A percentile compares a stretch with the other conserved stretches of the same genome.
phyloP scores from a whole-genome alignment of 2,888 invertebrate species.

The Caenorhabditis doughertyi region DNA sequence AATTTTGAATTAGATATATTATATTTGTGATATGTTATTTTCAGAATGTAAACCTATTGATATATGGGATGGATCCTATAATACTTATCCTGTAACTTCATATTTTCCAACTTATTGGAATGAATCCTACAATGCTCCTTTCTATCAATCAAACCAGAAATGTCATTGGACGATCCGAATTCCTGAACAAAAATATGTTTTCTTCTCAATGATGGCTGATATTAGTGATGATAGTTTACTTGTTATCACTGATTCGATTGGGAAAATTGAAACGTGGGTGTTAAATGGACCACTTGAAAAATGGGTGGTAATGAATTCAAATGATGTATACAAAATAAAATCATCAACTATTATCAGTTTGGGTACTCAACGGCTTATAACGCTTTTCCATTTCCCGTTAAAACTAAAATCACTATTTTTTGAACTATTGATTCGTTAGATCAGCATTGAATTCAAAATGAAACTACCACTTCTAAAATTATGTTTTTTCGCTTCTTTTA shows the following conservation, averaged over 20 bases:
- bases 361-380: slow-evolving; percentile 13
- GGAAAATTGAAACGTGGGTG: slow-evolving; percentile 34
- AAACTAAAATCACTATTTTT: not conserved
- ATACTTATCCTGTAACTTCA: not conserved
- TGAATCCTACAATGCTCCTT: slow-evolving; percentile 17
- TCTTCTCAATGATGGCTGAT: slow-evolving; percentile 46
- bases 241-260: slow-evolving; percentile 34
- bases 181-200: slow-evolving; percentile 1
- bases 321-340: not conserved
- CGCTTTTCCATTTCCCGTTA: slow-evolving; percentile 1
- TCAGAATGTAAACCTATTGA: not conserved
- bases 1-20: not conserved
- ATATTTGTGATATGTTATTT: not conserved
- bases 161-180: slow-evolving; percentile 20
- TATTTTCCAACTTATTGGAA: slow-evolving; percentile 30
- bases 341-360: not conserved
- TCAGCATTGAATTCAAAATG: not conserved
- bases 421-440: not conserved
- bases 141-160: not conserved
- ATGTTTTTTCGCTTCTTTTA: not conserved
- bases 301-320: not conserved
- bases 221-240: slow-evolving; percentile 19
- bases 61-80: not conserved
- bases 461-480: too few relatives aligned
- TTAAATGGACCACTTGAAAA: not conserved